These are phyloP conservation scores for Yponomeuta sedellus DNA, from an alignment of 2,888 invertebrate species.

Conservation along the genomic window DNA sequence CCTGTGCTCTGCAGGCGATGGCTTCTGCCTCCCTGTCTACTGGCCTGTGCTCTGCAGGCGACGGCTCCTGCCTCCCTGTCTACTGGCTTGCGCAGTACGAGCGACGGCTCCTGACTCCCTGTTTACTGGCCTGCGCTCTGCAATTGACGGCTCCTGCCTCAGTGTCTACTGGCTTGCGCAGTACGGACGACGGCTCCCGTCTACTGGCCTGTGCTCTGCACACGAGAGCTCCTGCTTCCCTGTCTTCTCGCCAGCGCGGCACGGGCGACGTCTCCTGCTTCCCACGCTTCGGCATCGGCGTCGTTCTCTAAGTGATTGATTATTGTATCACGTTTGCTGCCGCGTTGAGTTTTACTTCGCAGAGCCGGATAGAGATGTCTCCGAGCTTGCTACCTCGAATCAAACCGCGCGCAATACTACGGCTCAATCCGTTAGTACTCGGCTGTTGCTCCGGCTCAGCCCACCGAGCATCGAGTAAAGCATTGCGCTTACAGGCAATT, in stretches of 20 bases:
- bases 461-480: neutral
- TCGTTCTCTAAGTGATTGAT: neutral
- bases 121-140: neutral
- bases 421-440: neutral
- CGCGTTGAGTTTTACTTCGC: neutral
- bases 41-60: neutral
- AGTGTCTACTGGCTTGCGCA: neutral
- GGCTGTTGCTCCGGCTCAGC: neutral
- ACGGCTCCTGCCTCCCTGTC: constrained; percentile 3
- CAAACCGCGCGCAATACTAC: neutral
- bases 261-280: neutral
- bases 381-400: neutral
- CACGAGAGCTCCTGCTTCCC: neutral
- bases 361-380: neutral
- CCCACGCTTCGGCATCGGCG: neutral
- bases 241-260: neutral
- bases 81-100: neutral
- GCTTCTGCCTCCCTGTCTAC: neutral
- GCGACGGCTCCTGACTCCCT: neutral
- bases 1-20: neutral
- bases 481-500: neutral
- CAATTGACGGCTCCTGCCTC: neutral
- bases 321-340: neutral
- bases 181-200: neutral
- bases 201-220: neutral